Percentiles rank a stretch among this genome's conserved stretches.
Conservation (phyloP, 2,797 vertebrate genomes). For the Gymnodraco acuticeps region DNA sequence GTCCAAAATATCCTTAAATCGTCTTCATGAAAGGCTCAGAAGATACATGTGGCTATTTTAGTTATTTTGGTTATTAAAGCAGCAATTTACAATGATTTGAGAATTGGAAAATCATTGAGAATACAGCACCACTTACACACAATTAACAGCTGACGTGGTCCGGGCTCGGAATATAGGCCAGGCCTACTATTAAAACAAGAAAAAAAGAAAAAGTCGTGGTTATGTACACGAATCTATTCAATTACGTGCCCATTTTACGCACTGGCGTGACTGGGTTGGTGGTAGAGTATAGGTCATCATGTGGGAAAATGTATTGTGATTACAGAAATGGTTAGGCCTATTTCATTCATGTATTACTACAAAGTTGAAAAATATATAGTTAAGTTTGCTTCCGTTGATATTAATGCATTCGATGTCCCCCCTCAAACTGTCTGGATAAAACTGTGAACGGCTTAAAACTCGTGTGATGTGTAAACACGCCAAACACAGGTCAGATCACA, state of each 20-base stretch:
- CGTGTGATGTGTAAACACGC: conserved; percentile 17
- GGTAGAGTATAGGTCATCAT: background rate
- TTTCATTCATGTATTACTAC: background rate
- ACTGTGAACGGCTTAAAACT: background rate
- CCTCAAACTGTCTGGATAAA: background rate
- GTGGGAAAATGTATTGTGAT: background rate
- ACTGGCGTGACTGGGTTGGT: no score
- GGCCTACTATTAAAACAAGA: no score
- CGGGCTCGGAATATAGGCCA: no score
- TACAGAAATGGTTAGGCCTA: background rate
- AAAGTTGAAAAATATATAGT: background rate
- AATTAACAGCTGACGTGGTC: no score
- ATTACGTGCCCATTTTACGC: no score
- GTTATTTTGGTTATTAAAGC: background rate
- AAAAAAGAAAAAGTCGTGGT: no score
- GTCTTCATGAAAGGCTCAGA: background rate
- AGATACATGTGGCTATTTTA: background rate
- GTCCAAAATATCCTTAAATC: background rate
- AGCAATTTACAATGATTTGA: background rate
- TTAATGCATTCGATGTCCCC: background rate
- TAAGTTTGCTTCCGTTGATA: background rate
- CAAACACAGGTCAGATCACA: conserved; percentile 57
- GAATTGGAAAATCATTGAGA: background rate
- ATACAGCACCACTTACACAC: no score
- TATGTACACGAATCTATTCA: no score